Conservation (phyloP, 2,888 invertebrate species). For the Drosophila ezoana region DNA sequence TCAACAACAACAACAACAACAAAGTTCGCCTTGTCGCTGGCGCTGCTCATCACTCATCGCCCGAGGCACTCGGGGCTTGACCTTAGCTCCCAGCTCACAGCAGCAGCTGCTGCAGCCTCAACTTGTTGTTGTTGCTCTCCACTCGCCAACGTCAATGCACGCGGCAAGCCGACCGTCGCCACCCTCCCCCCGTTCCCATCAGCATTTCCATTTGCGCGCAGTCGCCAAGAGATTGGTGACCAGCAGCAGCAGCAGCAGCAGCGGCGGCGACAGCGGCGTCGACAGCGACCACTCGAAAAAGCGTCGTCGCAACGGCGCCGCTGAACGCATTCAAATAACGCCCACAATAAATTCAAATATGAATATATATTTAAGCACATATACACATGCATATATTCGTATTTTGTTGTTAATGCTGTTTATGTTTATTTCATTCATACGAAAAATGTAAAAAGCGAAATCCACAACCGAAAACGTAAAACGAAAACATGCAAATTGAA, state of each 20-base stretch:
- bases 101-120: conserved; percentile 33
- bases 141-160: conserved; percentile 74
- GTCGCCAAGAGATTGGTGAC: conserved; percentile 39
- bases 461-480: conserved; percentile 48
- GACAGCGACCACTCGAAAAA: conserved; percentile 36
- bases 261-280: neutral
- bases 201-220: conserved; percentile 2
- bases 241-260: conserved; percentile 26
- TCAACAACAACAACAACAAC: conserved; percentile 32
- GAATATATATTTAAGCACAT: conserved; percentile 5
- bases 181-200: neutral
- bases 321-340: conserved; percentile 67
- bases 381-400: conserved; percentile 8
- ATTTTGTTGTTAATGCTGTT: conserved; percentile 39
- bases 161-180: conserved; percentile 42
- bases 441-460: conserved; percentile 37
- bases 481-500: conserved; percentile 73
- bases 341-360: conserved; percentile 51
- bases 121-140: conserved; percentile 27
- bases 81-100: conserved; percentile 55
- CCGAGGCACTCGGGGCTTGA: conserved; percentile 57
- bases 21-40: conserved; percentile 37
- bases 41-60: conserved; percentile 55
- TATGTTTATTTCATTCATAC: conserved; percentile 66
- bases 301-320: conserved; percentile 69